Base-by-base conservation (phyloP, 2,113 vertebrate species). In the Hemiprocne comata region DNA sequence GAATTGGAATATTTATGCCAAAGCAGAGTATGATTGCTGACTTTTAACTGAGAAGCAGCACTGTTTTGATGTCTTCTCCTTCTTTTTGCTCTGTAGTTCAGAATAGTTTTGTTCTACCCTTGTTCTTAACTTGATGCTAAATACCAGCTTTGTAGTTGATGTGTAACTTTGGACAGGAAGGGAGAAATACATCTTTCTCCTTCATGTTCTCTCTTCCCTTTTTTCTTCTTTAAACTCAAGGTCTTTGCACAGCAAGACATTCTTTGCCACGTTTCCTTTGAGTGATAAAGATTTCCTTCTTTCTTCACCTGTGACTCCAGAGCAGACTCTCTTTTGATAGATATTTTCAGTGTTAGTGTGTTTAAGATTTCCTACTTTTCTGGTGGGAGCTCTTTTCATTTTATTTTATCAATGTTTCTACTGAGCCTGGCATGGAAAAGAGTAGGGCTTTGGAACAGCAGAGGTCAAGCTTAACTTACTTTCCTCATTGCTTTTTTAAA, bases 231-330 rank as follows among this genome's bases (percentile, higher is more conserved):
- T 80, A 78, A 93, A 94, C n/a, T 31, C 53, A 64, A 81, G 60
- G 80, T 94, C 44, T 94, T 90, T 93, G 69, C 94, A 87, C 89
- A 96, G 80, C 72, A 57, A 67, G 75, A 55, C 16, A 46, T 1
- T 33, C 67, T 83, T 86, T 96, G 57, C 34, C 67, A 73, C 42
- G 7, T 77, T 90, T 96, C 55, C 85, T 95, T 96, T 50, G 70
- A 96, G 87, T 77, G 91, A 29, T 61, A 76, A 94, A 95, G 85
- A 82, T 95, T 94, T 88, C 69, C 93, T 94, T 88, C 87, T 80
- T 93, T 74, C 46, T 90, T 94, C 90, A 92, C 93, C 91, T 94
- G 89, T 94, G 95, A 91, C 96, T 95, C 61, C 82, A 85, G 93
- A 81, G 62, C 83, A 86, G 94, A 87, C 57, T 61, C 50, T 54